Base-by-base conservation (phyloP, 92 coral and sea anemone species). In the Heteractis magnifica region DNA sequence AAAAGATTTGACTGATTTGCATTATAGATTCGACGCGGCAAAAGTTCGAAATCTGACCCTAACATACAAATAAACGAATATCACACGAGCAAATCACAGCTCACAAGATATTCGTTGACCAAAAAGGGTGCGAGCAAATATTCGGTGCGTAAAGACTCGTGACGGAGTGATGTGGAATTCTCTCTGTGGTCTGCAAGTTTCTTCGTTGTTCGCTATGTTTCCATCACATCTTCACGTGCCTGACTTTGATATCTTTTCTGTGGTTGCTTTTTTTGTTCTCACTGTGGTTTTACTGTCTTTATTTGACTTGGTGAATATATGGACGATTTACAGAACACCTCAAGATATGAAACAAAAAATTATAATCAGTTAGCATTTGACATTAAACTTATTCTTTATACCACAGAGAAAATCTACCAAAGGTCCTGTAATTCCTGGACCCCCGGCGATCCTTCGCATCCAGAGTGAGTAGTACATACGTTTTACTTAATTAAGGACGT, bases 211-310 rank as follows among this genome's bases (percentile, higher is more conserved):
- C 72, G 71, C 23, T 19, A 93, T 95, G 98, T 84, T 95, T 65
- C 98, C 98, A 1, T 86, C 98, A 3, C 96, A 93, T 89, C 80
- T 95, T 64, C 89, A 89, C 86, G 98, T 93, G 16, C 87, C 90
- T 21, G 97, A 95, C 84, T 89, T 95, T 83, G 98, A 97, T 58
- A 90, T 95, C 8, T 95, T 95, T 89, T 97, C 98, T 19, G 90
- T 94, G 58, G 97, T 91, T 53, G 90, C 93, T 48, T 79, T 48
- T 79, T 88, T 91, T 81, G 94, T 89, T 11, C 86, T 95, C 51
- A 72, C 93, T 20, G 86, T 95, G 55, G 91, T 89, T 51, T 94
- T 95, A 2, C 78, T 95, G 64, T 93, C 88, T 79, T 89, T 90
- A 44, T 85, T 93, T 50, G 95, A 91, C 85, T 93, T 91, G 59